These are phyloP conservation scores for Drosophila mayri DNA, from an alignment of 1,140 invertebrate species.

Conservation along the genomic window DNA sequence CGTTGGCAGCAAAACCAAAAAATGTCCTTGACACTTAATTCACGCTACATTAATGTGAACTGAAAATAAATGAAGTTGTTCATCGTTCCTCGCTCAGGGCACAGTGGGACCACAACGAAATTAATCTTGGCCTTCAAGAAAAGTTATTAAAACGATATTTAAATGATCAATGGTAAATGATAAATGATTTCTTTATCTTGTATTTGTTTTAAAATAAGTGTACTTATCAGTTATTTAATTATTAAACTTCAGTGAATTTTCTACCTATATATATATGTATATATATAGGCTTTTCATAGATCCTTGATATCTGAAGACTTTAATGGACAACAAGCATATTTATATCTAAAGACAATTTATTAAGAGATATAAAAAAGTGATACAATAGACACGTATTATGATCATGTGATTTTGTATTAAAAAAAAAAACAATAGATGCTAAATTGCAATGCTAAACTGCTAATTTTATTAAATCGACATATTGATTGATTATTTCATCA, in stretches of 20 bases:
- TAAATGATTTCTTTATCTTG: neutral
- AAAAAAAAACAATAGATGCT: neutral
- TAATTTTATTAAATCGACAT: neutral
- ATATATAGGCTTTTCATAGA: too few species aligned
- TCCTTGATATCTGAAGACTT: too few species aligned
- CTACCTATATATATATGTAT: too few species aligned
- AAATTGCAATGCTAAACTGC: neutral
- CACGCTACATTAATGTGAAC: slow-evolving; percentile 82
- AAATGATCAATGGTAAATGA: neutral
- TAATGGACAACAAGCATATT: neutral
- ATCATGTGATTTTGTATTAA: neutral
- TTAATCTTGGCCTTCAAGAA: neutral
- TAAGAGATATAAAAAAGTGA: neutral
- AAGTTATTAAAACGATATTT: neutral
- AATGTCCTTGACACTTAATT: slow-evolving; percentile 84
- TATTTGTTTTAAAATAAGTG: too few species aligned
- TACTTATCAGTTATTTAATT: neutral
- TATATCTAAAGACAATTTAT: neutral
- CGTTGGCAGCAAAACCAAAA: slow-evolving; percentile 75
- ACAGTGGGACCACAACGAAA: slow-evolving; percentile 44
- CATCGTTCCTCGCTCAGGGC: slow-evolving; percentile 10
- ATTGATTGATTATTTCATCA: neutral
- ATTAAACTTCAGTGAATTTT: neutral
- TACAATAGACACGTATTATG: neutral
- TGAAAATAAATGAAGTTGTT: slow-evolving; percentile 81